Evolutionary conservation across 2,113 vertebrate species (phyloP), one percentile per base, ranked within the genome.

Genomic region (Willisornis vidua): DNA sequence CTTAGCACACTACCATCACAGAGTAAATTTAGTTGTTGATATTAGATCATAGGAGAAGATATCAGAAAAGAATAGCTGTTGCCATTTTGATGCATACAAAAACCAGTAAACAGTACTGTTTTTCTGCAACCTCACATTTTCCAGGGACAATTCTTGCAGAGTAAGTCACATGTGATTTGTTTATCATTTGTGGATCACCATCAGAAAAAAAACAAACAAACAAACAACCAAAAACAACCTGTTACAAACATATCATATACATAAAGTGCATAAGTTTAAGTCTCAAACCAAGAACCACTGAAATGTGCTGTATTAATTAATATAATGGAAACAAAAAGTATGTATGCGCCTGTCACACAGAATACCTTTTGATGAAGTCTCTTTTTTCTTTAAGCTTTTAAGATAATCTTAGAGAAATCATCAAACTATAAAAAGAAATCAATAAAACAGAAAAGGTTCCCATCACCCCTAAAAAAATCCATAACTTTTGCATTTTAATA

Each of bases 381-480:
- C 96, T 97, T 97, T 98, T 95, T 97, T 97, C 97, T 97, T 98
- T 98, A 98, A 98, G 98, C 98, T 98, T 97, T 98, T 98, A 98
- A 98, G 98, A 98, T 98, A 98, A 98, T 98, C 97, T 98, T 93
- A 94, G 97, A 97, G 98, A 98, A 98, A 98, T 98, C 97, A 98
- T 98, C 97, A 98, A 98, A 98, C 98, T 97, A 98, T 98, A 98
- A 98, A 98, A 98, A 98, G 98, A 96, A 98, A 98, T 98, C 98
- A 97, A 98, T 98, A 94, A 97, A 98, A 98, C 97, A 98, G 98
- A 98, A 98, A 98, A 98, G 98, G 98, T 98, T 98, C 97, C 96
- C 97, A 97, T 98, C 97, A 97, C 93, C 96, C 97, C 86, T 96
- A 97, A 97, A 97, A 97, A 98, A 98, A 98, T 98, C 97, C 97